These are phyloP conservation scores for Adelognathus sp. DNA, from an alignment of 2,888 invertebrate genomes.

Conservation along the genomic window DNA sequence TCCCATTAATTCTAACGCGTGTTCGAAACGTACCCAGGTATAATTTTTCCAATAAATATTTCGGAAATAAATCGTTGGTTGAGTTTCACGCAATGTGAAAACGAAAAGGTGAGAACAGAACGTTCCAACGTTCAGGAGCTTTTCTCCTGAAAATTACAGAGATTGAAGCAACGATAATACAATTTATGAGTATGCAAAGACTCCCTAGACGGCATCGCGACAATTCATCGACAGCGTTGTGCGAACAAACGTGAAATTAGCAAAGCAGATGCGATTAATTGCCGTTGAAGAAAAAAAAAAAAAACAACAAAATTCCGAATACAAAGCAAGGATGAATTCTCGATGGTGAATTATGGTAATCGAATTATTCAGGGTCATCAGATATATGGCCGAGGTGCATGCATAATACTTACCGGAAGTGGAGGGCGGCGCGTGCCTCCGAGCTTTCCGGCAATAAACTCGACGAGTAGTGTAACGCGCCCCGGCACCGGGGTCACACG, in stretches of 20 bases:
- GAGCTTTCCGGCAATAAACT: constrained; percentile 54
- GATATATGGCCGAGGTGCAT: constrained; percentile 21
- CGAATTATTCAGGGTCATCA: constrained; percentile 39
- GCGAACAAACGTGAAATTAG: not conserved
- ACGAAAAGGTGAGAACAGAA: too few species aligned
- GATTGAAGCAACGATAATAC: not conserved
- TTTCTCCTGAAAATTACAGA: too few species aligned
- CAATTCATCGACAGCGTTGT: not conserved
- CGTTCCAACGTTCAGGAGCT: too few species aligned
- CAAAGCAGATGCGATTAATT: not conserved
- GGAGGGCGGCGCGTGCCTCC: constrained; percentile 11
- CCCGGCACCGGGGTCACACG: not conserved
- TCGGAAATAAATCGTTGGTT: too few species aligned
- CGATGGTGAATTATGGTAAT: constrained; percentile 25
- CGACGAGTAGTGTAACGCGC: not conserved
- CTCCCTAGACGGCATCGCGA: not conserved
- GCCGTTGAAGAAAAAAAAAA: not conserved
- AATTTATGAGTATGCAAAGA: not conserved
- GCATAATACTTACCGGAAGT: constrained; percentile 40
- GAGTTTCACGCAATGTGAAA: too few species aligned
- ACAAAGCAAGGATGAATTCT: constrained; percentile 14
- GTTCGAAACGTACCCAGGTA: too few species aligned
- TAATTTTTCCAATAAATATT: too few species aligned
- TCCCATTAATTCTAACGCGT: too few species aligned
- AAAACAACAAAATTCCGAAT: not conserved